phyloP scores from a whole-genome alignment of 2,797 vertebrate species.

The Enteromius argenteus region DNA sequence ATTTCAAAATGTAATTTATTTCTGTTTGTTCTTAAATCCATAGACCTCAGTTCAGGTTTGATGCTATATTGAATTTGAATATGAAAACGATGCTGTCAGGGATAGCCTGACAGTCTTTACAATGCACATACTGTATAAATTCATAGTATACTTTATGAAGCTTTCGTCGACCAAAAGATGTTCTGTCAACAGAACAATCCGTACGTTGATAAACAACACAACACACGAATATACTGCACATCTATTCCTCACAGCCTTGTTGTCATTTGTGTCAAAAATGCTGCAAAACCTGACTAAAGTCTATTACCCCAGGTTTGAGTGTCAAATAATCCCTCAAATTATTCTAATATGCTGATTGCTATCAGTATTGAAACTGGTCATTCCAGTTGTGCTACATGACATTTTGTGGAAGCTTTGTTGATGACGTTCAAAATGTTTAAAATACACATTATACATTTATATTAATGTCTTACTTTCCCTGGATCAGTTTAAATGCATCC shows the following conservation, averaged over 20 bases:
- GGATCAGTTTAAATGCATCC: neutral
- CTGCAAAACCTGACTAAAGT: neutral
- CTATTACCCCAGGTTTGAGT: too few species aligned
- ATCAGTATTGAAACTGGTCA: neutral
- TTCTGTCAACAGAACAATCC: neutral
- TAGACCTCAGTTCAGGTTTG: neutral
- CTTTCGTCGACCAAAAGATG: neutral
- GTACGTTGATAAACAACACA: neutral
- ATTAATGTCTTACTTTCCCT: neutral
- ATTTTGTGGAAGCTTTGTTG: neutral
- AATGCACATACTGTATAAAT: neutral
- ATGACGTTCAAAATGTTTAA: neutral
- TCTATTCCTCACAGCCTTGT: neutral
- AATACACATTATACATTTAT: neutral
- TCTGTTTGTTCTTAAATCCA: neutral
- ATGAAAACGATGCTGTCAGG: neutral
- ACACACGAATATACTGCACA: neutral
- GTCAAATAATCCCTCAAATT: neutral
- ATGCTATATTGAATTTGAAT: neutral
- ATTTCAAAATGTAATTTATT: neutral
- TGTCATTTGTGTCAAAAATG: neutral
- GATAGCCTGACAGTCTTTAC: neutral
- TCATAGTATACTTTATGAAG: neutral
- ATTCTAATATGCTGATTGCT: neutral
- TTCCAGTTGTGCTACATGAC: neutral